Conservation (phyloP, 35 echinoderm and acorn worm genomes). For the Eucidaris tribuloides region DNA sequence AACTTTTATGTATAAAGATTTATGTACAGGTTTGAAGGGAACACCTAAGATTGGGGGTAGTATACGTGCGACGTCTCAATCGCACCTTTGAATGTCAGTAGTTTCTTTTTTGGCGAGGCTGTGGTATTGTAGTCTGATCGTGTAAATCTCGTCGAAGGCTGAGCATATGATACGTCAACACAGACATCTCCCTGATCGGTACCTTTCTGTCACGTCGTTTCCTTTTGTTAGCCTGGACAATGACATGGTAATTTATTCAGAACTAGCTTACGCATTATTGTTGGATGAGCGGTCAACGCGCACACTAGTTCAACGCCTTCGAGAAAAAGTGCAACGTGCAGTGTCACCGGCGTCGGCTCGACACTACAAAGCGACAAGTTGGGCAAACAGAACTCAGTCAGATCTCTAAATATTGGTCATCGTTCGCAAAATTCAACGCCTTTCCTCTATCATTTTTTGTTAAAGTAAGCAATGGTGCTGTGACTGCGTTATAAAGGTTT, state of each 20-base stretch:
- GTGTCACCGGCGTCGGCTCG: neutral
- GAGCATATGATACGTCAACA: neutral
- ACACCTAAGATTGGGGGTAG: no score
- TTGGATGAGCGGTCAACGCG: neutral
- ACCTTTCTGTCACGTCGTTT: neutral
- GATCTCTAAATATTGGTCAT: slow-evolving; percentile 35
- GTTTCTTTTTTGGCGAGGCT: no score
- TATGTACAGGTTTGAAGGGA: no score
- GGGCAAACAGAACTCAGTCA: slow-evolving; percentile 9
- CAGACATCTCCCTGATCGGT: neutral
- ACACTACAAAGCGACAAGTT: neutral
- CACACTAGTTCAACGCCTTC: neutral
- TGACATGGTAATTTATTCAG: neutral
- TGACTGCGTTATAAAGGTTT: neutral
- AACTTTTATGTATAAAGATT: no score
- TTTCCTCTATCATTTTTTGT: neutral
- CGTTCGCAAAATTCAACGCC: neutral
- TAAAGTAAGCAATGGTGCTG: neutral
- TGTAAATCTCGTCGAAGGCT: no score
- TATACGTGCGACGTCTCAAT: no score
- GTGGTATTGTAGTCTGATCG: no score
- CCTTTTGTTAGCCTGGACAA: neutral
- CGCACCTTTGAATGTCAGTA: no score
- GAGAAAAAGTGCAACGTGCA: neutral
- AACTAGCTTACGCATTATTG: neutral